A percentile compares a stretch with the other conserved stretches of the same genome.
Evolutionary conservation across 2,888 invertebrate species (phyloP).

Genomic region (Ceriagrion tenellum): DNA sequence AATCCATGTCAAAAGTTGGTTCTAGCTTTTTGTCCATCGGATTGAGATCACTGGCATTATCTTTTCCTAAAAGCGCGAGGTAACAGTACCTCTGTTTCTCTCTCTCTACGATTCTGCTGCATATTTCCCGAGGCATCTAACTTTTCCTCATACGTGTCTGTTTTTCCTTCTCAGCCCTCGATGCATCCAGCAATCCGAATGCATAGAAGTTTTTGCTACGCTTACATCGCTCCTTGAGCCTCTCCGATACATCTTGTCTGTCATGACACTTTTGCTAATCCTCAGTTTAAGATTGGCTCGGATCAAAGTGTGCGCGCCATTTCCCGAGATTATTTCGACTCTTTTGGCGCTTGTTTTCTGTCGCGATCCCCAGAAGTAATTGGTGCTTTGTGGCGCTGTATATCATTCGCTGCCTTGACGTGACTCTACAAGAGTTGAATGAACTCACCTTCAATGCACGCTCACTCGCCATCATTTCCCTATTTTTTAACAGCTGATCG

Average conservation of each 20-base stretch:
- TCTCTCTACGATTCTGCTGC: background rate
- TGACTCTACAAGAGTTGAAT: background rate
- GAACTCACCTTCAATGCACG: background rate
- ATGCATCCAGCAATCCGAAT: background rate
- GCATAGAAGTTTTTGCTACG: background rate
- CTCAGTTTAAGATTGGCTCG: background rate
- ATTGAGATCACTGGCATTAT: background rate
- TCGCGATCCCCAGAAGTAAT: background rate
- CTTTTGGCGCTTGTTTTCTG: conserved; percentile 18
- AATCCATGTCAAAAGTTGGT: no score
- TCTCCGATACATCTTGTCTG: background rate
- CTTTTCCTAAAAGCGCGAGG: background rate
- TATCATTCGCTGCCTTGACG: background rate
- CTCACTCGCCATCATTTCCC: no score
- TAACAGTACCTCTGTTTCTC: background rate
- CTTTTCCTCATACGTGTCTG: background rate
- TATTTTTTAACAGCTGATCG: background rate
- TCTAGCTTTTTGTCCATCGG: background rate
- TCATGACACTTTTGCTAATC: background rate
- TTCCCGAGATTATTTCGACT: background rate
- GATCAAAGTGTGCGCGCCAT: background rate
- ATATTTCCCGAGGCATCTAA: background rate
- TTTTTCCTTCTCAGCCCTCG: background rate
- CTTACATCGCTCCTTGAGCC: background rate
- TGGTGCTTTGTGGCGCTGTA: background rate